Evolutionary conservation across 2,113 vertebrate species (phyloP).

Genomic region (Sinocyclocheilus anophthalmus): DNA sequence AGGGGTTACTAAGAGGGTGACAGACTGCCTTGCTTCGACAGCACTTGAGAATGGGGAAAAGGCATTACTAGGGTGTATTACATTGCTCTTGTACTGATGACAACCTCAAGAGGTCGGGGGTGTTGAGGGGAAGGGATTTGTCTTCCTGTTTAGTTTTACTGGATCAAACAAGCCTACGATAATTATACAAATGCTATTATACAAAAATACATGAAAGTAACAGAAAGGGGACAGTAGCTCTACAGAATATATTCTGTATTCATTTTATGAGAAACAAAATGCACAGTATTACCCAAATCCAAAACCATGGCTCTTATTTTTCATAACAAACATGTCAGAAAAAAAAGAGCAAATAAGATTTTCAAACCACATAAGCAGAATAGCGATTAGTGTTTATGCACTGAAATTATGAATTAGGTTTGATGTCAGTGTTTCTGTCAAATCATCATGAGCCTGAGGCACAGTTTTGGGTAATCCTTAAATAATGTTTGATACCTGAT

Average conservation of each 20-base stretch:
- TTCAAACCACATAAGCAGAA: too few species aligned
- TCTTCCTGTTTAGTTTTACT: conserved; percentile 32
- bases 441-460: too few species aligned
- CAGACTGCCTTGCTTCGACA: conserved; percentile 56
- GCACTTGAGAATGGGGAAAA: conserved; percentile 33
- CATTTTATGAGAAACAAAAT: neutral
- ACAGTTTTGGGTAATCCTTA: too few species aligned
- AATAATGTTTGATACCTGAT: too few species aligned
- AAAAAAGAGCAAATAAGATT: too few species aligned
- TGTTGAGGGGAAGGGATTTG: conserved; percentile 37
- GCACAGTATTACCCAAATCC: neutral
- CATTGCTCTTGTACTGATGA: conserved; percentile 51
- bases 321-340: too few species aligned
- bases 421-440: too few species aligned
- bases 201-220: neutral
- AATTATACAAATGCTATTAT: conserved; percentile 20
- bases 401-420: too few species aligned
- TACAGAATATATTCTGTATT: too few species aligned
- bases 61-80: conserved; percentile 49
- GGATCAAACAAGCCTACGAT: neutral
- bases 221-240: neutral
- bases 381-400: too few species aligned
- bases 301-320: too few species aligned
- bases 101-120: conserved; percentile 43
- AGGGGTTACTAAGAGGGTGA: conserved; percentile 57